Conservation (phyloP, 2,888 invertebrate species). For the Acanthopleura granulata region DNA sequence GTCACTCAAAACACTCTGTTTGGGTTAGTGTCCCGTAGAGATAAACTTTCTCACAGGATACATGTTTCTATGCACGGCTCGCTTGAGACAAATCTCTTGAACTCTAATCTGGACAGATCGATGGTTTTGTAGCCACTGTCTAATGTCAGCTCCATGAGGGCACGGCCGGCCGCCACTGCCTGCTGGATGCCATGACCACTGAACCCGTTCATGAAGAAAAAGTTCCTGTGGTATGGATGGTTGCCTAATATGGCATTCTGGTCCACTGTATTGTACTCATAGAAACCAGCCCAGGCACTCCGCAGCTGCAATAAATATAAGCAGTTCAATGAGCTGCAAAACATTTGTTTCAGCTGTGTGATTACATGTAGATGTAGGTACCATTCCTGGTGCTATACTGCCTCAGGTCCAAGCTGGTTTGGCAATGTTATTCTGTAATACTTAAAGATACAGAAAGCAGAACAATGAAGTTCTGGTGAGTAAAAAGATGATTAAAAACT, state of each 20-base stretch:
- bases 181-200: conserved; percentile 94
- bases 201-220: conserved; percentile 92
- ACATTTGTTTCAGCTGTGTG: too few species aligned
- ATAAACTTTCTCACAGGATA: conserved; percentile 54
- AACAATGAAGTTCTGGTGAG: too few species aligned
- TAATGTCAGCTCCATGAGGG: conserved; percentile 85
- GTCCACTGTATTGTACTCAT: conserved; percentile 93
- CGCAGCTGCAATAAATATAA: conserved; percentile 74
- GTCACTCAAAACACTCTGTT: too few species aligned
- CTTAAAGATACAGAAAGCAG: too few species aligned
- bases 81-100: conserved; percentile 78
- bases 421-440: too few species aligned
- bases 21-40: too few species aligned
- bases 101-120: conserved; percentile 83
- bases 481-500: too few species aligned
- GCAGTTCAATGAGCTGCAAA: too few species aligned
- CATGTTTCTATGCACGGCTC: conserved; percentile 47
- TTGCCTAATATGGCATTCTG: conserved; percentile 90
- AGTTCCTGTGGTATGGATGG: conserved; percentile 87
- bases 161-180: conserved; percentile 92
- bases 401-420: too few species aligned
- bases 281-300: conserved; percentile 86
- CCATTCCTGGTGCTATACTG: too few species aligned
- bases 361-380: too few species aligned
- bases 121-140: conserved; percentile 83